Base-by-base conservation (phyloP, 2,797 vertebrate genomes). In the Hemibagrus guttatus region DNA sequence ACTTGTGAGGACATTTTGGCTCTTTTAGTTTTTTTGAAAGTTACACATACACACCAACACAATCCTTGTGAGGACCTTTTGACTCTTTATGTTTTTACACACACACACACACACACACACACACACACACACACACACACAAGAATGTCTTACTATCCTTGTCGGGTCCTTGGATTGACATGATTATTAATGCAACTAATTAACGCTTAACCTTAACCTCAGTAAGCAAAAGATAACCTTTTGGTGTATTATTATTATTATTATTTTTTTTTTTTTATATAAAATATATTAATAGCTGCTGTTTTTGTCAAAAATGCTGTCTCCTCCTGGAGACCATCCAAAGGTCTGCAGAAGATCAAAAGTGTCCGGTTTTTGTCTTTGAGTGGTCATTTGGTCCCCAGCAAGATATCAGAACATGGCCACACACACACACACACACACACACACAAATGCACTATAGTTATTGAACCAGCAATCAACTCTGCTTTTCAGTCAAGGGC, bases 401-500 rank as follows among this genome's bases (percentile, higher is more conserved):
- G 3, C n/a, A 76, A 56, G 8, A 56, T 56, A 59, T 59, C 39
- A 58, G 26, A 19, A 16, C 35, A 61, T n/a, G 42, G 21, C 28
- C 1, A 31, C 49, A 14, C 54, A 35, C 54, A 39, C 52, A 39
- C 26, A 49, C 42, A 78, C 49, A 54, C 16, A 28, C 14, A 52
- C 5, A 56, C 54, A 75, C 23, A 7, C 19, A 1, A 76, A 39
- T 42, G 61, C 61, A 59, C 63, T 61, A 63, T n/a, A 14, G 46
- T 71, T 71, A 31, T 61, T 46, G 61, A 71, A 46, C 17, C 56
- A 64, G 79, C 35, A 35, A 13, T 69, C 75, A 69, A 26, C 64
- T 68, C 75, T 74, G 58, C 16, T 52, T 74, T 84, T 81, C 83
- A 64, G 39, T 63, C 39, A 69, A 26, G 61, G 71, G 61, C 69